Evolutionary conservation across 1,140 invertebrate genomes (phyloP).

Genomic region (Sycobia sp.): DNA sequence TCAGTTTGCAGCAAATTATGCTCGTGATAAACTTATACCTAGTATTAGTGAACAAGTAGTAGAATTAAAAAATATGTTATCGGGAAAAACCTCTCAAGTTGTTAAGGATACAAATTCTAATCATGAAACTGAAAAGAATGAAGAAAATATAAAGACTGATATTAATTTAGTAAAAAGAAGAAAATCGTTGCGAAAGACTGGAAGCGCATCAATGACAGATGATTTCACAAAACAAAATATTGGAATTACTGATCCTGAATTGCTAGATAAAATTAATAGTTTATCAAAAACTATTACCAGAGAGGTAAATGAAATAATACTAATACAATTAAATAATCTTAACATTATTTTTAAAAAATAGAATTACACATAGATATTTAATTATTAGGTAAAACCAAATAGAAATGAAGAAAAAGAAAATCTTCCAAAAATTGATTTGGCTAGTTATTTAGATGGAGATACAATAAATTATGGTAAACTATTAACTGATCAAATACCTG

Average conservation of each 20-base stretch:
- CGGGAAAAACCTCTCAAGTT: constrained; percentile 61
- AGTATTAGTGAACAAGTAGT: constrained; percentile 77
- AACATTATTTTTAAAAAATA: not conserved
- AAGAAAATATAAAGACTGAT: constrained; percentile 40
- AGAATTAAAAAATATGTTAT: constrained; percentile 71
- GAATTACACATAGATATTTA: not conserved
- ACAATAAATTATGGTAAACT: constrained; percentile 80
- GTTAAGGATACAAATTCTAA: constrained; percentile 49
- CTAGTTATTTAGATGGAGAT: constrained; percentile 71
- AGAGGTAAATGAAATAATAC: constrained; percentile 60
- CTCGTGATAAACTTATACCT: constrained; percentile 79
- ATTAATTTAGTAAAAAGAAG: constrained; percentile 59
- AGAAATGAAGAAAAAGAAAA: constrained; percentile 44
- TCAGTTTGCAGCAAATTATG: constrained; percentile 89
- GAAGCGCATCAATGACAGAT: constrained; percentile 62
- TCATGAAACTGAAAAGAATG: constrained; percentile 53
- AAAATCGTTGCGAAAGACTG: constrained; percentile 71
- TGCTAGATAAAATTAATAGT: constrained; percentile 70
- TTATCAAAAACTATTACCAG: constrained; percentile 68
- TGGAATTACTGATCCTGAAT: constrained; percentile 72
- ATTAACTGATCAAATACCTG: constrained; percentile 84
- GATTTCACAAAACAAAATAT: constrained; percentile 63
- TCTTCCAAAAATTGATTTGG: constrained; percentile 54
- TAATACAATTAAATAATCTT: not conserved
- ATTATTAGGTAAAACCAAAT: constrained; percentile 49